Evolutionary conservation across 2,888 invertebrate species (phyloP), one percentile per base, ranked within the genome.

Genomic region (Caenorhabditis angaria): DNA sequence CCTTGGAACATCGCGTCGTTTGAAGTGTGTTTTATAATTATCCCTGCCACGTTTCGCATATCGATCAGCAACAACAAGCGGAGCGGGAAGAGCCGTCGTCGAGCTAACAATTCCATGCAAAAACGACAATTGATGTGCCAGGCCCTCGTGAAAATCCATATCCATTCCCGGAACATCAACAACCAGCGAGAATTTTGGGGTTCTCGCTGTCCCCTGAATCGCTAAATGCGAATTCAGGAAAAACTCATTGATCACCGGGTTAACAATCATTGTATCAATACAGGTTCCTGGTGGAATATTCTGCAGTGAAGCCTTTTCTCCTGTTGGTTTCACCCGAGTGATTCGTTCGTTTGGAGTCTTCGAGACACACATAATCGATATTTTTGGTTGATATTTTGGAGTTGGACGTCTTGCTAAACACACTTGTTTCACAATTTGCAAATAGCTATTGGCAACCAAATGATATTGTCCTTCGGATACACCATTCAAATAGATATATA

Each of bases 201-300:
- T 50, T 58, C 61, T 69, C 8, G 65, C 61, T 20, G 65, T 65
- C 1, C 69, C 73, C 28, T 74, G 65, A 60, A 74, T 62, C 2
- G 70, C 66, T 12, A 12, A 22, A 28, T 70, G 70, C 14, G 65
- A 20, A 24, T 64, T 70, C 59, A 74, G 53, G 47, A 53, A 70
- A 61, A 74, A 74, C 27, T 74, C 74, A 1, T 48, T 57, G 29
- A 59, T 14, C 12, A 53, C 50, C 2, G 65, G 58, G 18, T n/a
- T 29, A 12, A 70, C 64, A 53, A 74, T 57, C n/a, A 10, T 5
- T 1, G n/a, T 28, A 32, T 74, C 74, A 51, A 74, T 51, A 20
- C 65, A 61, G 20, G 61, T 55, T 29, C 74, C 74, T 12, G 70
- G 62, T 12, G 55, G 25, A 27, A 70, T 58, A 59, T 74, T 74